A percentile compares a stretch with the other conserved stretches of the same genome.
phyloP scores from a whole-genome alignment of 2,797 vertebrate species.

The Pseudomugil tenellus region DNA sequence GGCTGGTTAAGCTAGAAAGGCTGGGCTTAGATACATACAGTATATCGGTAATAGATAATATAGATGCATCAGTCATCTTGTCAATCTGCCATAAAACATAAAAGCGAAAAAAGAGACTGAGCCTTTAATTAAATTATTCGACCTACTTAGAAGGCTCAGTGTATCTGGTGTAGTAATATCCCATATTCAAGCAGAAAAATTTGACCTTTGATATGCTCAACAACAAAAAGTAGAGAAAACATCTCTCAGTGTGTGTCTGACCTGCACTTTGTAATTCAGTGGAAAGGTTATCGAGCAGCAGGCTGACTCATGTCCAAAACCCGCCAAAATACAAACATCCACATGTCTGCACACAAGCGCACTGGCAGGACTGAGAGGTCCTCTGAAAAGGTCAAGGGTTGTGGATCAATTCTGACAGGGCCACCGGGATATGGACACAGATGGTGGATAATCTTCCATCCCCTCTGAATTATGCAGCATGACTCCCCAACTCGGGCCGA shows the following conservation, averaged over 20 bases:
- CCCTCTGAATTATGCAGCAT: constrained; percentile 73
- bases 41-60: neutral
- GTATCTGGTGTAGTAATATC: constrained; percentile 13
- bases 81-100: neutral
- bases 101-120: neutral
- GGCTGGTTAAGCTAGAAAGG: neutral
- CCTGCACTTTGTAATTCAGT: constrained; percentile 58
- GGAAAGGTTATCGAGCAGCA: constrained; percentile 71
- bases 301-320: constrained; percentile 62
- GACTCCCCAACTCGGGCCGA: constrained; percentile 35
- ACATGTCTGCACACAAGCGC: constrained; percentile 41
- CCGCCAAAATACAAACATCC: constrained; percentile 51
- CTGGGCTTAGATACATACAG: neutral
- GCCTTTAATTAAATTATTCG: constrained; percentile 6
- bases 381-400: constrained; percentile 75
- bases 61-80: neutral
- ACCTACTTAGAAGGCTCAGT: constrained; percentile 7
- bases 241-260: constrained; percentile 32
- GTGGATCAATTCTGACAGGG: constrained; percentile 76
- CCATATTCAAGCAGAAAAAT: constrained; percentile 18
- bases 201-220: constrained; percentile 63
- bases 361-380: constrained; percentile 23
- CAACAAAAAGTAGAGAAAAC: constrained; percentile 44
- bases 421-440: constrained; percentile 72
- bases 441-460: constrained; percentile 73